Evolutionary conservation across 2,113 vertebrate species (phyloP).

Genomic region (Saiga tatarica): DNA sequence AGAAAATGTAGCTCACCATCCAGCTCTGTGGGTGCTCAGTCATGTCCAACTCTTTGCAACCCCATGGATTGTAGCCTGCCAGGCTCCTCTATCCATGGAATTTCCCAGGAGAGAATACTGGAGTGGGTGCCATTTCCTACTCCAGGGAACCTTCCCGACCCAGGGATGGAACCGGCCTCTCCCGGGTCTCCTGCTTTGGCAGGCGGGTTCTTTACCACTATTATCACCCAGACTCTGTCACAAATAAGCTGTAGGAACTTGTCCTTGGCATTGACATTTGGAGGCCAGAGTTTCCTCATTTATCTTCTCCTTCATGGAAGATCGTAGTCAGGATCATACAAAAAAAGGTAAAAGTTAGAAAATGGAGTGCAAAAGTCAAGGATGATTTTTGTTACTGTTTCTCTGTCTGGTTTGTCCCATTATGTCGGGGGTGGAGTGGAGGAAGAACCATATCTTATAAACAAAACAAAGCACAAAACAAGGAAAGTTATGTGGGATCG

Average conservation of each 20-base stretch:
- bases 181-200: neutral
- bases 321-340: neutral
- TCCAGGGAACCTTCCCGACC: neutral
- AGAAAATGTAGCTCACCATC: neutral
- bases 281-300: neutral
- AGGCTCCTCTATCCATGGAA: neutral
- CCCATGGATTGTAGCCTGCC: neutral
- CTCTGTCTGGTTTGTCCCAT: neutral
- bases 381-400: neutral
- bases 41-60: neutral
- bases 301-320: neutral
- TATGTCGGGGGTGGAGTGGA: neutral
- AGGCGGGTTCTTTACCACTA: neutral
- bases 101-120: neutral
- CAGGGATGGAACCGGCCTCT: neutral
- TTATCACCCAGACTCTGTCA: neutral
- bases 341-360: neutral
- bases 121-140: neutral
- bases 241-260: neutral
- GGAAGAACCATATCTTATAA: neutral
- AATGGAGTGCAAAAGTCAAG: neutral
- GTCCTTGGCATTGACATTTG: neutral
- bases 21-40: neutral
- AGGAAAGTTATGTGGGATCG: neutral
- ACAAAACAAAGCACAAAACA: neutral